phyloP scores from a whole-genome alignment of 1,140 invertebrate species.

The Battus philenor region DNA sequence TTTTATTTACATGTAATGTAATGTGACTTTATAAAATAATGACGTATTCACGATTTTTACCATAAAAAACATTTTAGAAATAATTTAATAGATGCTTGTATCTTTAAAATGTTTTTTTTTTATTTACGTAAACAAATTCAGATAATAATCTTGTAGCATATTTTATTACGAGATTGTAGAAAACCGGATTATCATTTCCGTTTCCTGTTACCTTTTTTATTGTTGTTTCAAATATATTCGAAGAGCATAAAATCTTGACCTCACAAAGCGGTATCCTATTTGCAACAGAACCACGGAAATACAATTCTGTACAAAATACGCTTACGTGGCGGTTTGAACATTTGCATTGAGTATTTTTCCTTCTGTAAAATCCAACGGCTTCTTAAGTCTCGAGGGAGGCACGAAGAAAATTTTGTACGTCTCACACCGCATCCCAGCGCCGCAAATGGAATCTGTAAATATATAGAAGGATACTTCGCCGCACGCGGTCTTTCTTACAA shows the following conservation, averaged over 20 bases:
- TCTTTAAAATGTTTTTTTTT: no score
- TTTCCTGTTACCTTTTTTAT: no score
- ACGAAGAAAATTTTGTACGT: slow-evolving; percentile 22
- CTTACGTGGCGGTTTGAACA: slow-evolving; percentile 21
- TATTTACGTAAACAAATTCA: no score
- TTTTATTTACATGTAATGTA: no score
- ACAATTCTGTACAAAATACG: slow-evolving; percentile 18
- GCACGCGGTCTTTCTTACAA: background rate
- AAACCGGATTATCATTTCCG: no score
- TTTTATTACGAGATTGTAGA: no score
- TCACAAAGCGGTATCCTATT: slow-evolving; percentile 19
- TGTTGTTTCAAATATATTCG: no score
- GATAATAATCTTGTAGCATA: no score
- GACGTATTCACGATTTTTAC: no score
- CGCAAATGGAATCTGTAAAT: slow-evolving; percentile 12
- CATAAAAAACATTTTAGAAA: no score
- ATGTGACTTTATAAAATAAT: no score
- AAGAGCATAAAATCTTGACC: slow-evolving; percentile 7
- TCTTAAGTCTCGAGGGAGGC: slow-evolving; percentile 16
- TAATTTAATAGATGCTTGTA: no score
- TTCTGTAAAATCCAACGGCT: slow-evolving; percentile 22
- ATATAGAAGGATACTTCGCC: background rate
- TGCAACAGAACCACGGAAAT: slow-evolving; percentile 17
- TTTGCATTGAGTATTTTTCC: slow-evolving; percentile 23
- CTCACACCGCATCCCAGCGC: slow-evolving; percentile 10